Evolutionary conservation across 1,140 invertebrate genomes (phyloP).

Genomic region (Vanessa atalanta): DNA sequence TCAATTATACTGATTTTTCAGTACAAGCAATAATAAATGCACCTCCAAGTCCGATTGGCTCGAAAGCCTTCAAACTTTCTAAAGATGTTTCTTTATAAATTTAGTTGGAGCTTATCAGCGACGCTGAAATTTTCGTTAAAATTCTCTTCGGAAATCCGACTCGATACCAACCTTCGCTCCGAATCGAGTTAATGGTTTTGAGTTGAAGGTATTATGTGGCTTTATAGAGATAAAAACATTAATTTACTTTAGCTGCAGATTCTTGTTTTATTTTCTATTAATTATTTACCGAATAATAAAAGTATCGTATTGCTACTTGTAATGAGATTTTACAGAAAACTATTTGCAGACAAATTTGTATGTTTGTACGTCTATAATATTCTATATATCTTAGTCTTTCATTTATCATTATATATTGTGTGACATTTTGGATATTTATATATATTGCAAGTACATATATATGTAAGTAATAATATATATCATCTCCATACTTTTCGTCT

Average conservation of each 20-base stretch:
- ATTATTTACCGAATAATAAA: background rate
- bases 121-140: slow-evolving; percentile 2
- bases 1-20: no score
- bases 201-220: slow-evolving; percentile 6
- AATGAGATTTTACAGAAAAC: no score
- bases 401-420: no score
- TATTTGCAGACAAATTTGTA: no score
- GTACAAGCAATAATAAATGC: no score
- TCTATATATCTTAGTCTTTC: no score
- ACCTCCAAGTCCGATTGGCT: background rate
- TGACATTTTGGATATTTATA: no score
- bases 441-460: no score
- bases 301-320: background rate
- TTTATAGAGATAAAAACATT: slow-evolving; percentile 4
- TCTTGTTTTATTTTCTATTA: background rate
- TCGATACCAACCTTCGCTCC: background rate
- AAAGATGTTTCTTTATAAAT: slow-evolving; percentile 1
- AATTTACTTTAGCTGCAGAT: background rate
- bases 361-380: no score
- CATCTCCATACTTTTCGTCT: no score
- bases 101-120: background rate
- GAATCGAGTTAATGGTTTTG: slow-evolving; percentile 9
- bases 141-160: slow-evolving; percentile 4
- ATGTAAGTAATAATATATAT: no score
- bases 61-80: background rate